phyloP scores from a whole-genome alignment of 2,797 vertebrate genomes.

The Cuniculus paca region DNA sequence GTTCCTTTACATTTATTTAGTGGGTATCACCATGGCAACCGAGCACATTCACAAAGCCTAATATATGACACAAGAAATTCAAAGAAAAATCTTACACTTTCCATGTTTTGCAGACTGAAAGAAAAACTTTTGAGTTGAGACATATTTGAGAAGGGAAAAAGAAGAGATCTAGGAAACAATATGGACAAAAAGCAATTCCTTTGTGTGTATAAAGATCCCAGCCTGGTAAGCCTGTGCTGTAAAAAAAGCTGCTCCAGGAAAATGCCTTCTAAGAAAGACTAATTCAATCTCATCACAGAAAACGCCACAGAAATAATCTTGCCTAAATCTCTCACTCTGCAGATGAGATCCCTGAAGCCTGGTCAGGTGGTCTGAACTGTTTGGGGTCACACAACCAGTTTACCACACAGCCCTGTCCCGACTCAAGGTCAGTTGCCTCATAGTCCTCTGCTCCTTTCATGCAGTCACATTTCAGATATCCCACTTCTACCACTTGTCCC shows the following conservation, averaged over 20 bases:
- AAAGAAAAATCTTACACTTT: conserved; percentile 67
- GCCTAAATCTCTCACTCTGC: not conserved
- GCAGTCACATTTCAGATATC: not conserved
- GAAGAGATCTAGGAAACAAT: conserved; percentile 24
- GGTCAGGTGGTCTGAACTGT: not conserved
- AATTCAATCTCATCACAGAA: conserved; percentile 46
- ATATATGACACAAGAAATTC: conserved; percentile 61
- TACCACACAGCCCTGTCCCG: not conserved
- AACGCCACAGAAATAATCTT: not conserved
- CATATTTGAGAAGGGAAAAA: not conserved
- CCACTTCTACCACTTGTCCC: not conserved
- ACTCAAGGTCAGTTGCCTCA: not conserved
- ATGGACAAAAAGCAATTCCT: conserved; percentile 30
- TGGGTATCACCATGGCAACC: conserved; percentile 75
- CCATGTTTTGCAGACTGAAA: conserved; percentile 53
- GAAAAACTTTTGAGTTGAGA: conserved; percentile 24
- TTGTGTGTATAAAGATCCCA: conserved; percentile 43
- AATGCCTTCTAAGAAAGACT: conserved; percentile 3
- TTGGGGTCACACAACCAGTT: not conserved
- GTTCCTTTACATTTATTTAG: conserved; percentile 80
- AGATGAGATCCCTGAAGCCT: not conserved
- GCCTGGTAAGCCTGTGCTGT: not conserved
- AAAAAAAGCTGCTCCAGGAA: not conserved
- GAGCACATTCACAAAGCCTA: conserved; percentile 70
- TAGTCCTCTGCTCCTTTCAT: not conserved